Conservation (phyloP, 2,888 invertebrate genomes). For the Sarcophaga rosellei region DNA sequence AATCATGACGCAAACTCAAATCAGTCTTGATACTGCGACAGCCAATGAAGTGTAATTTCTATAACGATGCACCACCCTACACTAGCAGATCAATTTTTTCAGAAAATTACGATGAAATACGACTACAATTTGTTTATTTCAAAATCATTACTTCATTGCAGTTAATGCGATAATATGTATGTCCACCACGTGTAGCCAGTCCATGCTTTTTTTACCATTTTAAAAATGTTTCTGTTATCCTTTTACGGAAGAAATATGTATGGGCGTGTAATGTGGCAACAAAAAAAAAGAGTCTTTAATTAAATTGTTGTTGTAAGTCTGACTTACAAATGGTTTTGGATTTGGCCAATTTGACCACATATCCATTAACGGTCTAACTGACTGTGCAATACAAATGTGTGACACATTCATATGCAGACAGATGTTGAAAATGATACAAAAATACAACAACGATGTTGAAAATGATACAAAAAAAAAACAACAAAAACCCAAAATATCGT, state of each 20-base stretch:
- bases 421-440: slow-evolving; percentile 17
- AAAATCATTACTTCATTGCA: too few species aligned
- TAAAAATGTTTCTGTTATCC: not conserved
- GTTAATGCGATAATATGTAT: too few species aligned
- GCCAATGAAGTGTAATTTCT: too few species aligned
- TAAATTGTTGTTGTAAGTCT: slow-evolving; percentile 32
- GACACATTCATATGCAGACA: not conserved
- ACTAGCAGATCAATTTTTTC: too few species aligned
- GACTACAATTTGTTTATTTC: too few species aligned
- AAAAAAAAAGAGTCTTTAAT: slow-evolving; percentile 40
- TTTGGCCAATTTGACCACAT: slow-evolving; percentile 60
- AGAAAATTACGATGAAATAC: too few species aligned
- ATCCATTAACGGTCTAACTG: not conserved
- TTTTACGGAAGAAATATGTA: slow-evolving; percentile 39
- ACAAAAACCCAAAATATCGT: not conserved
- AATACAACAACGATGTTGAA: too few species aligned
- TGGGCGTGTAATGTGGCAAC: slow-evolving; percentile 32
- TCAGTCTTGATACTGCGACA: too few species aligned
- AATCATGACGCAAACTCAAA: too few species aligned
- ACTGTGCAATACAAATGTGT: not conserved
- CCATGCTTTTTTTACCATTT: not conserved
- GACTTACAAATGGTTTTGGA: slow-evolving; percentile 36
- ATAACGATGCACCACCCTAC: too few species aligned
- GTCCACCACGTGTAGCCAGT: too few species aligned
- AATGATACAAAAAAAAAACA: slow-evolving; percentile 25